These are phyloP conservation scores for Condylura cristata DNA, from an alignment of 2,113 vertebrate species.

Conservation along the genomic window DNA sequence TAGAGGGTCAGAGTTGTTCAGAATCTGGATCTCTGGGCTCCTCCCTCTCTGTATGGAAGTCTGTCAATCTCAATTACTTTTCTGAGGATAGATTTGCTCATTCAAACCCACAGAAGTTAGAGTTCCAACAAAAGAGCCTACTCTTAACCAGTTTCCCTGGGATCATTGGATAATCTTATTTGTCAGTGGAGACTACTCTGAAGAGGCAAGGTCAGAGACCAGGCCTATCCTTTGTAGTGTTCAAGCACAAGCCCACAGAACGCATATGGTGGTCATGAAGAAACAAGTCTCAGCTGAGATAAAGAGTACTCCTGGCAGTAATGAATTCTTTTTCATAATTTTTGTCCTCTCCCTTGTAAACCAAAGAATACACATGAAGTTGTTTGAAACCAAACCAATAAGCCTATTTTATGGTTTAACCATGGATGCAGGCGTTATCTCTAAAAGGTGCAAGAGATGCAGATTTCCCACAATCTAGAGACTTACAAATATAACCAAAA, in stretches of 20 bases:
- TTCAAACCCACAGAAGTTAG: not conserved
- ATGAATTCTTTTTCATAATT: not conserved
- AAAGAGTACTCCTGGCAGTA: not conserved
- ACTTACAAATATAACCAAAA: not conserved
- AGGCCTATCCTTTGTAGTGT: not conserved
- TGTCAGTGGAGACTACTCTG: not conserved
- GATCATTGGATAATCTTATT: not conserved
- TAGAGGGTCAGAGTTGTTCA: not conserved
- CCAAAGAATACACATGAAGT: no score
- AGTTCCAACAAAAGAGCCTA: not conserved
- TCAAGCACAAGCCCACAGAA: not conserved
- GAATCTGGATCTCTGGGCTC: not conserved
- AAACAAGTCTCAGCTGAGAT: not conserved
- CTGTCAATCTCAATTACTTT: slow-evolving; percentile 10
- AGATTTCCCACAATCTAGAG: not conserved
- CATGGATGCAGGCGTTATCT: no score
- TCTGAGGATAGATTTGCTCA: not conserved
- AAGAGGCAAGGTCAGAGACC: not conserved
- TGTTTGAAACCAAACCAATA: no score
- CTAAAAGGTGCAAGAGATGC: not conserved
- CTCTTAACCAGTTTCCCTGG: not conserved
- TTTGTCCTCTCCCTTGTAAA: no score
- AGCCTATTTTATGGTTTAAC: no score
- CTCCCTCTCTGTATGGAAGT: not conserved
- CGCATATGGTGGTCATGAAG: not conserved